A percentile compares a stretch with the other conserved stretches of the same genome.
Conservation (phyloP, 2,797 vertebrate genomes). For the Pipistrellus pygmaeus region DNA sequence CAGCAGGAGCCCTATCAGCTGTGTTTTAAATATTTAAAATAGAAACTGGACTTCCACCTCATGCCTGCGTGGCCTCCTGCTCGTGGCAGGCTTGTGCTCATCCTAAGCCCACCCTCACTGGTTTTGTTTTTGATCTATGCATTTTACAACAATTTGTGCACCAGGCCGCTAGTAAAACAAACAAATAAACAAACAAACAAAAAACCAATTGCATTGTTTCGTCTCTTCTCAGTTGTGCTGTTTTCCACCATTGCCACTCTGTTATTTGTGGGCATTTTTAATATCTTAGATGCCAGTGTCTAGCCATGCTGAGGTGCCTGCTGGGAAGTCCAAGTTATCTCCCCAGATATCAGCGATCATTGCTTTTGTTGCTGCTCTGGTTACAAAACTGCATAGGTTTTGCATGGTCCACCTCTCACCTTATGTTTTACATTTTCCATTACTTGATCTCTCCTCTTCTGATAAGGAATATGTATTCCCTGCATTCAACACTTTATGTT, state of each 20-base stretch:
- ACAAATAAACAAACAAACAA: too few species aligned
- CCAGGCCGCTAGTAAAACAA: too few species aligned
- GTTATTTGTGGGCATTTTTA: background rate
- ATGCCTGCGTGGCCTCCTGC: background rate
- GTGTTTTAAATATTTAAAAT: constrained; percentile 22
- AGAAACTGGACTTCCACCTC: background rate
- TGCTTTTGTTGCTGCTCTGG: background rate
- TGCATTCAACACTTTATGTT: background rate
- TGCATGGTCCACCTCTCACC: background rate
- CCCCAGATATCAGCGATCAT: background rate
- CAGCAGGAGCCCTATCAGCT: background rate
- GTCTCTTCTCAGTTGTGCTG: background rate
- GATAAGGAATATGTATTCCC: background rate
- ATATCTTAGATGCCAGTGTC: background rate
- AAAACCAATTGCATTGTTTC: background rate
- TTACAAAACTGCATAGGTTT: background rate
- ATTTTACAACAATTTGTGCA: too few species aligned
- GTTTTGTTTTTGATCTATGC: too few species aligned
- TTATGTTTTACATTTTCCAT: background rate
- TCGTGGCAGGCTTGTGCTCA: background rate
- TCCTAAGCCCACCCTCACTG: background rate
- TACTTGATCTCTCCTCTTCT: background rate
- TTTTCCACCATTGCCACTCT: background rate
- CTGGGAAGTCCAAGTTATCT: background rate
- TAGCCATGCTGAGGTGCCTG: background rate